Evolutionary conservation across 2,797 vertebrate species (phyloP).

Genomic region (Phrynocephalus forsythii): DNA sequence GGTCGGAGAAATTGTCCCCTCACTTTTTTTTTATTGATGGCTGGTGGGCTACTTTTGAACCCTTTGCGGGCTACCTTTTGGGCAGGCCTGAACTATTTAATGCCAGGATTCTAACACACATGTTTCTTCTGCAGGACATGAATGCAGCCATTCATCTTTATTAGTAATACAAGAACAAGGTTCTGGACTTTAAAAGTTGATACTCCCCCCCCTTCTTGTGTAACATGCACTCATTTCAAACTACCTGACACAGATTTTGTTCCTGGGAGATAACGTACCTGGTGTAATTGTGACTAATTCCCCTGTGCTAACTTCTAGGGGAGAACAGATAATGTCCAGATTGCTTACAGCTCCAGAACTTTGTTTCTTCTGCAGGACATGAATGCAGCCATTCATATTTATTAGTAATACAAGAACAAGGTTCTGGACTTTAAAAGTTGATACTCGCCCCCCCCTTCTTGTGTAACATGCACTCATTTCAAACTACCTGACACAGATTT

Average conservation of each 20-base stretch:
- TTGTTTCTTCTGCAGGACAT: too few species aligned
- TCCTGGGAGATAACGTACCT: neutral
- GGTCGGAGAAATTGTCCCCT: too few species aligned
- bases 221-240: neutral
- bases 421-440: neutral
- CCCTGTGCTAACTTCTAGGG: neutral
- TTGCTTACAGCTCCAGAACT: neutral
- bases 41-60: too few species aligned
- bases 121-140: neutral
- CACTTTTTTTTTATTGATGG: too few species aligned
- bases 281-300: neutral
- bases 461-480: neutral
- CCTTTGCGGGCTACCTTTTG: too few species aligned
- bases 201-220: too few species aligned
- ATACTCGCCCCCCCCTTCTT: neutral
- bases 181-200: neutral
- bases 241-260: neutral
- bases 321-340: neutral
- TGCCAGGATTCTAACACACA: neutral
- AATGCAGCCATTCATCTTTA: neutral
- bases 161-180: neutral
- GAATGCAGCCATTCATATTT: neutral
- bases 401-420: neutral
- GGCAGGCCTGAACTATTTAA: neutral
- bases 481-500: neutral